These are phyloP conservation scores for Darevskia mixta DNA, from an alignment of 2,797 vertebrate genomes.

Conservation along the genomic window DNA sequence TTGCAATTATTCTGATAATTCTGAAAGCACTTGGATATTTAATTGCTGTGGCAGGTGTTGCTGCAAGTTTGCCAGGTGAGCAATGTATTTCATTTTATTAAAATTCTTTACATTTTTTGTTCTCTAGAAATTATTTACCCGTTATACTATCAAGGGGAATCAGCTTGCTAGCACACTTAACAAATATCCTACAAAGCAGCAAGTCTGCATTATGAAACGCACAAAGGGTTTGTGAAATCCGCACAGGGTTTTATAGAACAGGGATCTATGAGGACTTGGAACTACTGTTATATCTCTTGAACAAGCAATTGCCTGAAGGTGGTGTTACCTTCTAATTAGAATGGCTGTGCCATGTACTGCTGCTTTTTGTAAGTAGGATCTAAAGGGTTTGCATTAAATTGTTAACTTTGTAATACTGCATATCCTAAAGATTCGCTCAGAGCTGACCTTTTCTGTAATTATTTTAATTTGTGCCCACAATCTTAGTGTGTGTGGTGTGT, in stretches of 20 bases:
- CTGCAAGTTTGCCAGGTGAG: conserved; percentile 77
- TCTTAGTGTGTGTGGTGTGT: background rate
- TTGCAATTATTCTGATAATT: conserved; percentile 67
- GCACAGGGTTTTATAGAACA: background rate
- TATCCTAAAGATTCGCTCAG: conserved; percentile 9
- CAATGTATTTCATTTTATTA: background rate
- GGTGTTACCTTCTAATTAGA: conserved; percentile 18
- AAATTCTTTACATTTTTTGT: background rate
- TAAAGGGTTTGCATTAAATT: conserved; percentile 16
- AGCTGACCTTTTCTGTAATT: background rate
- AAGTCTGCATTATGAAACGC: background rate
- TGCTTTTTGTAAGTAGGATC: conserved; percentile 20
- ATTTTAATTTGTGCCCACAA: background rate
- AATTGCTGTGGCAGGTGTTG: conserved; percentile 76
- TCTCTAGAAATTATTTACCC: background rate
- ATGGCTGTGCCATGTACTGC: background rate
- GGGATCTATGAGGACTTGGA: conserved; percentile 3
- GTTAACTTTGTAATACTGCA: conserved; percentile 8
- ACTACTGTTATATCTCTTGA: conserved; percentile 25
- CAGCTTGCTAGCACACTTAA: background rate
- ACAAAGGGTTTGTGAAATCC: background rate
- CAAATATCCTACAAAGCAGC: background rate
- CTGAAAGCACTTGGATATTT: conserved; percentile 75
- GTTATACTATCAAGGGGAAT: background rate
- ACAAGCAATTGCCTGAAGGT: conserved; percentile 23